Base-by-base conservation (phyloP, 2,888 invertebrate genomes). In the Eumerus sabulonum region DNA sequence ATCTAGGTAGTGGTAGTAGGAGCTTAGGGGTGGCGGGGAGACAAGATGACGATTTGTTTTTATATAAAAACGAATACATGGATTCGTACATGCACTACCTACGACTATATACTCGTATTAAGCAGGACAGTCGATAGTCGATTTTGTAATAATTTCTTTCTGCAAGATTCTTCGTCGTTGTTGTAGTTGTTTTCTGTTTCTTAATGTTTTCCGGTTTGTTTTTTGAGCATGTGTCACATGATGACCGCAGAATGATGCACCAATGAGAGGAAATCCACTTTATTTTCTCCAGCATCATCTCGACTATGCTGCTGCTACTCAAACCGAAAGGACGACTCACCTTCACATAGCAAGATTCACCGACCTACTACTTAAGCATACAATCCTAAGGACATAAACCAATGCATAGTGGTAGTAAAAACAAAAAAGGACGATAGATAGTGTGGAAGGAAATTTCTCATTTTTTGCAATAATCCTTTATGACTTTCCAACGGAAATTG, bases 171-270 rank as follows among this genome's bases (percentile, higher is more conserved):
- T 7, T 27, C 27, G 7, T 27, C 3, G 50, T 42, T 9, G 45
- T 18, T 57, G 57, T n/a, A n/a, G n/a, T n/a, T n/a, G n/a, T n/a
- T n/a, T n/a, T n/a, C 54, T 16, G 38, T 36, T 62, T 54, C 5
- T 51, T 17, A 36, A 36, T 50, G 50, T 38, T 38, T 57, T 51
- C 38, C 38, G 62, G 62, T 53, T 62, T 62, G 57, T 19, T 51
- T 51, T 27, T 42, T 66, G 62, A 51, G 62, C 56, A 59, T 79
- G 51, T 74, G 42, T 50, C 68, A 63, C 63, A 54, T 79, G 79
- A 73, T 74, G 47, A 64, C 79, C 68, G 79, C 79, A 79, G 59
- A 74, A 74, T 68, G 79, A 79, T 74, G 74, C 68, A 70, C 38
- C 64, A 60, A 64, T 44, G 7, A 72, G 57, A 45, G 18, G 57